Conservation (phyloP, 2,113 vertebrate species). For the Ovibos moschatus region DNA sequence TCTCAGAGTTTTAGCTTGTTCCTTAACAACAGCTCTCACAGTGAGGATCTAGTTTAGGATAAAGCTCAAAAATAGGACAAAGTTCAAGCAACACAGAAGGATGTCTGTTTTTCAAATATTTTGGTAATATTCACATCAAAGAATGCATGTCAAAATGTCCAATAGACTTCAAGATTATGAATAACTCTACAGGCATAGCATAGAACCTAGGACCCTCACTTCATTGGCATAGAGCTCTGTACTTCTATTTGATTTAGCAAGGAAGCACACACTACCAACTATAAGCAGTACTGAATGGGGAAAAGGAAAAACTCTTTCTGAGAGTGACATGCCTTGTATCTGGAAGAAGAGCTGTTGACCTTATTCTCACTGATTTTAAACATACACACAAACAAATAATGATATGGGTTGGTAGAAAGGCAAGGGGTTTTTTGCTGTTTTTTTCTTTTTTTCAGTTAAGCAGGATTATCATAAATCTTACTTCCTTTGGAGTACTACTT, state of each 20-base stretch:
- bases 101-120: background rate
- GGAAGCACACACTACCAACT: background rate
- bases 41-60: background rate
- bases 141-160: background rate
- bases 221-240: background rate
- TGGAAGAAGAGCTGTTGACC: background rate
- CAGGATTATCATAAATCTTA: conserved; percentile 26
- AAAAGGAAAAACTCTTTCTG: background rate
- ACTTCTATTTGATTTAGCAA: background rate
- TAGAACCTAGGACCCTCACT: background rate
- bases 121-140: conserved; percentile 14
- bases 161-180: background rate
- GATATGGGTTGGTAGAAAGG: background rate
- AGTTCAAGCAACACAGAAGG: background rate
- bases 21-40: background rate
- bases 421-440: background rate
- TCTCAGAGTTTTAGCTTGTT: background rate
- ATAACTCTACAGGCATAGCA: background rate
- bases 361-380: background rate
- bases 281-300: background rate
- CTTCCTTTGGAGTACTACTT: background rate
- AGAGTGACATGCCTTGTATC: background rate
- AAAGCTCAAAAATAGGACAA: background rate
- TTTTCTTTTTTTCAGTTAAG: background rate
- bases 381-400: background rate